These are phyloP conservation scores for Sclerurus mexicanus DNA, from an alignment of 2,113 vertebrate species.

Conservation along the genomic window DNA sequence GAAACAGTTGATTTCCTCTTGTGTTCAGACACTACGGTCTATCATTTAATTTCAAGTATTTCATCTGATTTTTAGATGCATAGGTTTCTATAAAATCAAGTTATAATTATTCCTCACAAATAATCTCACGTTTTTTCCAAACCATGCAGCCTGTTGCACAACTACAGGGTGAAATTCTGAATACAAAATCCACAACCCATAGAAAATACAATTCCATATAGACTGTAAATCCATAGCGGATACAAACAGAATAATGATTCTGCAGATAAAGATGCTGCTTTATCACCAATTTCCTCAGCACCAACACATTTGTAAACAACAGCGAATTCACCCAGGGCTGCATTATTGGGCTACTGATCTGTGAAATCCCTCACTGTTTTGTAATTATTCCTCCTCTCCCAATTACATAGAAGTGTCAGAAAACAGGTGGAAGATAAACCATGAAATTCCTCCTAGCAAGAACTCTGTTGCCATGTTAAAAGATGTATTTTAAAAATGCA, in stretches of 20 bases:
- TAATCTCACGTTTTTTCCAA: neutral
- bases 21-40: neutral
- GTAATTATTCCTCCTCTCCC: neutral
- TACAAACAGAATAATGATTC: neutral
- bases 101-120: neutral
- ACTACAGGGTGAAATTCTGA: neutral
- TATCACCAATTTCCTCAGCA: neutral
- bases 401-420: neutral
- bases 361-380: neutral
- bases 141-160: neutral
- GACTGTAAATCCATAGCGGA: neutral
- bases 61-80: neutral
- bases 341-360: neutral
- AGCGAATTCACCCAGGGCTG: neutral
- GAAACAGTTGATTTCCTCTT: neutral
- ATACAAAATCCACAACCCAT: neutral
- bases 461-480: neutral
- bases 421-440: neutral
- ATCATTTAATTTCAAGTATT: neutral
- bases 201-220: neutral
- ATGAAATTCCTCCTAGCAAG: neutral
- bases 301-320: neutral
- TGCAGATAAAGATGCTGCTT: accelerated
- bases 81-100: neutral
- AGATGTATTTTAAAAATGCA: neutral